These are phyloP conservation scores for Diplodus puntazzo DNA, from an alignment of 2,797 vertebrate species.

Conservation along the genomic window DNA sequence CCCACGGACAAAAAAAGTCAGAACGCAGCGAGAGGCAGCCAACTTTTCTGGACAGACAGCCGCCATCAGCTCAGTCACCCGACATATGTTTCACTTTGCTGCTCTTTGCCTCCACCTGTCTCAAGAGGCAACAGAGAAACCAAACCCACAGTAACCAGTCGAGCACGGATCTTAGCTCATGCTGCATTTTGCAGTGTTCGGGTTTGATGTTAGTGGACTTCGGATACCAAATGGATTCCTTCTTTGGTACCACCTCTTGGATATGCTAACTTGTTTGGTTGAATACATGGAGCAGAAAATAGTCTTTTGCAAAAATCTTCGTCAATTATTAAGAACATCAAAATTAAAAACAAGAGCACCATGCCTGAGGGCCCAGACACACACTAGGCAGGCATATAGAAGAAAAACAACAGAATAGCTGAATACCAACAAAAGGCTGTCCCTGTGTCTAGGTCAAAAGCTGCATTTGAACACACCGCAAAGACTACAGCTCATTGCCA, in stretches of 20 bases:
- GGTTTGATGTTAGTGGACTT: background rate
- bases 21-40: constrained; percentile 36
- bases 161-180: background rate
- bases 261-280: background rate
- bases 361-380: too few species aligned
- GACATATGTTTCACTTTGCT: constrained; percentile 48
- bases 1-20: constrained; percentile 49
- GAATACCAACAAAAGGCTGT: too few species aligned
- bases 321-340: background rate
- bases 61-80: constrained; percentile 32
- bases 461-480: too few species aligned
- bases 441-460: too few species aligned
- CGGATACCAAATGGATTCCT: too few species aligned
- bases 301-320: background rate
- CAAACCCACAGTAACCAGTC: background rate
- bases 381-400: too few species aligned
- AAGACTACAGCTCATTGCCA: too few species aligned
- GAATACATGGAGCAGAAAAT: background rate
- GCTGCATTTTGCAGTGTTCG: background rate
- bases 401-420: too few species aligned
- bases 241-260: too few species aligned
- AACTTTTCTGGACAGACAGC: constrained; percentile 37
- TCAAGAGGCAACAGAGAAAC: background rate
- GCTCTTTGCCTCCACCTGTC: constrained; percentile 23
- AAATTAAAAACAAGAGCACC: background rate